Evolutionary conservation across 2,888 invertebrate genomes (phyloP), one percentile per base, ranked within the genome.

Genomic region (Drosophila lacicola): DNA sequence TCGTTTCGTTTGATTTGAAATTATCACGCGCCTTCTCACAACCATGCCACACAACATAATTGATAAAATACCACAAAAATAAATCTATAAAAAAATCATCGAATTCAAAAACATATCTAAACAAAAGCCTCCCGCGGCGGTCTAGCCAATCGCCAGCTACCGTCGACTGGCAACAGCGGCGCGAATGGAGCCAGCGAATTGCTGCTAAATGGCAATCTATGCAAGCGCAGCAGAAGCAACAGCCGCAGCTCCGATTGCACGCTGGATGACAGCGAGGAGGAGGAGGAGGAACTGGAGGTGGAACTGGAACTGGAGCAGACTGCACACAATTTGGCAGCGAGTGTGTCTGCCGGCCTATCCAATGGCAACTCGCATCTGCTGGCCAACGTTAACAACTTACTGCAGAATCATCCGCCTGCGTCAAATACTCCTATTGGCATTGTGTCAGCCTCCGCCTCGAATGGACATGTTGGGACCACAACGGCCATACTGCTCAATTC

Each of bases 61-160:
- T 11, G 13, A 41, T 11, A 19, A 19, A 42, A n/a, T 13, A 19
- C 17, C 11, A 8, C 69, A 72, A 69, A 37, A 45, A 50, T 33
- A 51, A 62, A 80, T 68, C 67, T 73, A 62, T 73, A 73, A 75
- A 54, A 46, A 57, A 60, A 44, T 50, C 53, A 62, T 19, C 62
- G 49, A 36, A 60, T 51, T 63, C 60, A 61, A 64, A 62, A 72
- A 71, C n/a, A n/a, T 63, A 78, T 70, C 74, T 80, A 82, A 87
- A 89, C 78, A 65, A 88, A 89, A 92, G 98, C 96, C 63, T 96
- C 95, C 71, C 94, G 95, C 79, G 96, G 96, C 69, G 95, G 95
- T 74, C 92, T 96, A 75, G 96, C 96, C 11, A 95, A 96, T 92
- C 93, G 97, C 61, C 95, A 95, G 91, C 91, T 95, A 81, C 95